A percentile compares a stretch with the other conserved stretches of the same genome.
These are phyloP conservation scores for Sepiola atlantica DNA, from an alignment of 2,888 invertebrate species.

Conservation along the genomic window DNA sequence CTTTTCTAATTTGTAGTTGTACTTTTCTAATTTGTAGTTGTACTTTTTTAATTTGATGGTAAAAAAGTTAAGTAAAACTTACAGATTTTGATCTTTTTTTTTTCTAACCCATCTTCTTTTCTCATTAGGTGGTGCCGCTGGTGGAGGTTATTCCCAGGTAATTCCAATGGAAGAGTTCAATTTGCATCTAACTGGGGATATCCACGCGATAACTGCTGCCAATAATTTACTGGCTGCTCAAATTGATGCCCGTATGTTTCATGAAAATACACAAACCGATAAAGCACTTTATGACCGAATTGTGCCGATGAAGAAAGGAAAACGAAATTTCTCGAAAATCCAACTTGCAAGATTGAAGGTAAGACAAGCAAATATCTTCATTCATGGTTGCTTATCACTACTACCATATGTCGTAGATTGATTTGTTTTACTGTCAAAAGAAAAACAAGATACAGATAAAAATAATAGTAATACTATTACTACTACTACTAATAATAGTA, in stretches of 20 bases:
- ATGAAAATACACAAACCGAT: constrained; percentile 94
- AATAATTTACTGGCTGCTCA: constrained; percentile 98
- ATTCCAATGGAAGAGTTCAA: constrained; percentile 99
- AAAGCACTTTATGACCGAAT: constrained; percentile 87
- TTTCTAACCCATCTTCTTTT: neutral
- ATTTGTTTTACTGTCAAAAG: no score
- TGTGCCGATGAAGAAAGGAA: constrained; percentile 88
- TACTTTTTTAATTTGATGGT: neutral
- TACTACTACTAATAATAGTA: no score
- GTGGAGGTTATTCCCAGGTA: constrained; percentile 95
- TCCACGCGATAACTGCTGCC: constrained; percentile 98
- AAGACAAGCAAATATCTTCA: neutral
- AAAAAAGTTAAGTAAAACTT: neutral
- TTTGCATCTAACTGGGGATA: constrained; percentile 95
- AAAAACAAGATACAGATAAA: no score
- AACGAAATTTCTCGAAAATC: constrained; percentile 87
- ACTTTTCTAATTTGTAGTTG: no score
- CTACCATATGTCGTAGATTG: no score
- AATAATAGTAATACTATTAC: no score
- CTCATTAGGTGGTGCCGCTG: constrained; percentile 91
- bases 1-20: no score
- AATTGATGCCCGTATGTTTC: constrained; percentile 96
- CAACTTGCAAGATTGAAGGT: constrained; percentile 83
- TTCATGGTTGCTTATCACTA: no score
- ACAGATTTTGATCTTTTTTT: neutral